phyloP scores from a whole-genome alignment of 1,140 invertebrate species.

The Lasioglossum albipes region DNA sequence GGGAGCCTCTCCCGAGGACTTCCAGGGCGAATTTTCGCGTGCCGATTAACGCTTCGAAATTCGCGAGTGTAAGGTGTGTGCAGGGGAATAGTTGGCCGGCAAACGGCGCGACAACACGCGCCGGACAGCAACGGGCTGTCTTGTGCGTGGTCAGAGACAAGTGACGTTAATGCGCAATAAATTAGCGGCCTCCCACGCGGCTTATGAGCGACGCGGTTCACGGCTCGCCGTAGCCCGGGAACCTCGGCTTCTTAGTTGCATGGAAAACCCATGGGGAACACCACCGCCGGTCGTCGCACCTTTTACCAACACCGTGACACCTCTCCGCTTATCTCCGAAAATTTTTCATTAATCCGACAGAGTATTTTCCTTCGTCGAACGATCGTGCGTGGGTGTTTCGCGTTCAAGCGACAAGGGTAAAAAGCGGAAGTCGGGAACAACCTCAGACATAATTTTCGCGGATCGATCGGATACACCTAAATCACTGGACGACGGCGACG shows the following conservation, averaged over 20 bases:
- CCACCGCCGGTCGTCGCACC: constrained; percentile 15
- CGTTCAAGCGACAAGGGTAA: too few relatives aligned
- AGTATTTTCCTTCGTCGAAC: too few relatives aligned
- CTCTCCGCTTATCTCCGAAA: neutral
- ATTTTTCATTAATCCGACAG: too few relatives aligned
- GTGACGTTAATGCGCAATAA: constrained; percentile 79
- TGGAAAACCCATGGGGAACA: constrained; percentile 36
- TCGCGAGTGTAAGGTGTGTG: constrained; percentile 16
- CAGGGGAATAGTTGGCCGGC: neutral
- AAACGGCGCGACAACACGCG: constrained; percentile 29
- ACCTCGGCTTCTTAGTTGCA: constrained; percentile 18
- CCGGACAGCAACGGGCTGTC: constrained; percentile 24
- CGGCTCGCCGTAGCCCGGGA: neutral
- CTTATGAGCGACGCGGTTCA: constrained; percentile 29
- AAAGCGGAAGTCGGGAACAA: neutral
- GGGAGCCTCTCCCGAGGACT: too few relatives aligned
- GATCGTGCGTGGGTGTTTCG: too few relatives aligned
- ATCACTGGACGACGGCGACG: constrained; percentile 33
- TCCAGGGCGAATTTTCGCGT: too few relatives aligned
- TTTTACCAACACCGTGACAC: neutral
- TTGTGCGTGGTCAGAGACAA: constrained; percentile 70
- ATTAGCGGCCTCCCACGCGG: constrained; percentile 75
- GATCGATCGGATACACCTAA: constrained; percentile 45
- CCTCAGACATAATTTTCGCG: constrained; percentile 18
- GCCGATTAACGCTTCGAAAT: neutral